Evolutionary conservation across 1,140 invertebrate genomes (phyloP).

Genomic region (Cydia pomonella): DNA sequence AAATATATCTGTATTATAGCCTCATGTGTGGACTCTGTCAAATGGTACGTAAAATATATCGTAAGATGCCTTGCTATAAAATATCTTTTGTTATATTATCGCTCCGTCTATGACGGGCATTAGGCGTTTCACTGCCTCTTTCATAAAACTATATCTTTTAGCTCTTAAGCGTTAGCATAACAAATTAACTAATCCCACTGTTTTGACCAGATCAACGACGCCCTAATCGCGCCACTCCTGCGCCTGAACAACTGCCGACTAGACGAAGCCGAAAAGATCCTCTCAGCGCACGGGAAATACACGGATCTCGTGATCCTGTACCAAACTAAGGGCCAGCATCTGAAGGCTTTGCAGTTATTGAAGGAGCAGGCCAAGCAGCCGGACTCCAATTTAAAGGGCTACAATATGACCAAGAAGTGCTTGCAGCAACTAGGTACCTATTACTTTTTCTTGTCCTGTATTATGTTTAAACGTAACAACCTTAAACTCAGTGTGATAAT

Average conservation of each 20-base stretch:
- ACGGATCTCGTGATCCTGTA: constrained; percentile 98
- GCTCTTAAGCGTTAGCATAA: too few species aligned
- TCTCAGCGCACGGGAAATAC: constrained; percentile 93
- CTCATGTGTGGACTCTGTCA: too few species aligned
- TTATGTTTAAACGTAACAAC: too few species aligned
- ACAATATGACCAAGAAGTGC: constrained; percentile 93
- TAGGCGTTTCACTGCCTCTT: too few species aligned
- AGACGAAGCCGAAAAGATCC: constrained; percentile 94
- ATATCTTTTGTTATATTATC: too few species aligned
- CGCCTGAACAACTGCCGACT: constrained; percentile 97
- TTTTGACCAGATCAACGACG: constrained; percentile 92
- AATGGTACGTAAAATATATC: too few species aligned
- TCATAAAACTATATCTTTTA: too few species aligned
- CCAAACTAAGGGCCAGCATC: constrained; percentile 95
- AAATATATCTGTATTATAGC: too few species aligned
- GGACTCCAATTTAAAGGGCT: constrained; percentile 90
- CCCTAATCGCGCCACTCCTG: constrained; percentile 93
- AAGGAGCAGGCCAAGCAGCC: constrained; percentile 89
- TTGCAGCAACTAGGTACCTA: constrained; percentile 94
- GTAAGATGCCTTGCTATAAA: too few species aligned
- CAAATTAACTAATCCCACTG: background rate
- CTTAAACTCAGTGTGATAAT: too few species aligned
- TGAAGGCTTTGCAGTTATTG: constrained; percentile 94
- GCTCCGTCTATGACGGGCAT: too few species aligned
- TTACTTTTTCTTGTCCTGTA: too few species aligned